Base-by-base conservation (phyloP, 2,888 invertebrate genomes). In the Lochmaea crataegi region DNA sequence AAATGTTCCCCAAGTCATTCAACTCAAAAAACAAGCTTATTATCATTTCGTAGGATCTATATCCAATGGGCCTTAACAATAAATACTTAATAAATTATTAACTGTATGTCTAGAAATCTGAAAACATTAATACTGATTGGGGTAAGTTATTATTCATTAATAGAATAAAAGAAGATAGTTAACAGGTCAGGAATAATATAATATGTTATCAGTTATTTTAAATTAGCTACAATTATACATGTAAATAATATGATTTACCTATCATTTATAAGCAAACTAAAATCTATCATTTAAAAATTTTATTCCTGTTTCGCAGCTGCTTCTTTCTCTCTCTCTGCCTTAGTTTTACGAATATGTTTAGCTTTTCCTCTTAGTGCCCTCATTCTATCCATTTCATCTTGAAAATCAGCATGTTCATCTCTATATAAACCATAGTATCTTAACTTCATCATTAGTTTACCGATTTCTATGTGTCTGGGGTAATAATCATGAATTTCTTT, bases 341-440 rank as follows among this genome's bases (percentile, higher is more conserved):
- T 79, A 51, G 74, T 68, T 65, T 83, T 82, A 45, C 81, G 81
- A 77, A 80, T 83, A 65, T 79, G 89, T 88, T 65, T 90, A 1
- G 89, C 90, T 85, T 96, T 96, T 11, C 96, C 96, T 72, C 95
- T 88, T 16, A 96, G 88, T 72, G 90, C 91, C 71, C 94, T 89
- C 80, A 95, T 87, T 72, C 96, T 89, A 78, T 90, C 90, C 92
- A 95, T 95, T 87, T 96, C 96, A 65, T 96, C 96, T 79, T 92
- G 92, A 83, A 96, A 96, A 86, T 96, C 96, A 83, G 93, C 90
- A 86, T 97, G 96, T 84, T 97, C 96, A 83, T 96, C 96, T 73
- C 96, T 90, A 85, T 89, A 96, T 5, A 96, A 87, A 0, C 96
- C 96, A 81, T 95, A 95, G 73, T 91, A 88, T 16, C 96, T 87